These are phyloP conservation scores for Anarsia innoxiella DNA, from an alignment of 2,888 invertebrate species.

Conservation along the genomic window DNA sequence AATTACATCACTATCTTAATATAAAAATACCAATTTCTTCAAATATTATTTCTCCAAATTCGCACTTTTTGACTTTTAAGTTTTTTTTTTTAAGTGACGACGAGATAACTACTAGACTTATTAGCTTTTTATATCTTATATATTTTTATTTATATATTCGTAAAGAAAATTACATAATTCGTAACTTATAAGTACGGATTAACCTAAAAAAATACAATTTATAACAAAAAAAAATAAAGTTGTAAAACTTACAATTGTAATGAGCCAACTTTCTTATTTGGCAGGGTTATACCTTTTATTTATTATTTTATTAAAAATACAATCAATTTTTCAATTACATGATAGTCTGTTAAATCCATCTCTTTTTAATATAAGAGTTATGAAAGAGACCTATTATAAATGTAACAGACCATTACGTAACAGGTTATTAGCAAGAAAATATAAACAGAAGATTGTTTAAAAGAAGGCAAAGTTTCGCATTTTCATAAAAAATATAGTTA, in stretches of 20 bases:
- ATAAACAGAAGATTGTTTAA: too few relatives aligned
- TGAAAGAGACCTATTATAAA: too few relatives aligned
- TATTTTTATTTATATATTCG: conserved; percentile 23
- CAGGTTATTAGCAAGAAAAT: too few relatives aligned
- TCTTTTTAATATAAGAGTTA: too few relatives aligned
- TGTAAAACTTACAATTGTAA: conserved; percentile 23
- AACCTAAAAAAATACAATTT: conserved; percentile 31
- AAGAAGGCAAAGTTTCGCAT: too few relatives aligned
- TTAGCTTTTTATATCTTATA: neutral
- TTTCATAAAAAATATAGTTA: too few relatives aligned
- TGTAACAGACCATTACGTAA: too few relatives aligned
- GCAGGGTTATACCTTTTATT: too few relatives aligned
- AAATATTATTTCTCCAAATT: conserved; percentile 57
- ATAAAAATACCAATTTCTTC: conserved; percentile 65
- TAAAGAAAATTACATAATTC: conserved; percentile 31
- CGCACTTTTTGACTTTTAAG: conserved; percentile 46
- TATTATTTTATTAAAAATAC: too few relatives aligned
- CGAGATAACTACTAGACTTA: too few relatives aligned
- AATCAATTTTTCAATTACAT: too few relatives aligned
- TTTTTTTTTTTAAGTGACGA: conserved; percentile 31
- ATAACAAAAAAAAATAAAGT: conserved; percentile 30
- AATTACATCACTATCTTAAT: conserved; percentile 46
- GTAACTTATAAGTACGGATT: conserved; percentile 29
- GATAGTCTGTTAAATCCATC: too few relatives aligned
- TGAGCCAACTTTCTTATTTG: conserved; percentile 8